Evolutionary conservation across 2,888 invertebrate species (phyloP).

Genomic region (Euspilapteryx auroguttella): DNA sequence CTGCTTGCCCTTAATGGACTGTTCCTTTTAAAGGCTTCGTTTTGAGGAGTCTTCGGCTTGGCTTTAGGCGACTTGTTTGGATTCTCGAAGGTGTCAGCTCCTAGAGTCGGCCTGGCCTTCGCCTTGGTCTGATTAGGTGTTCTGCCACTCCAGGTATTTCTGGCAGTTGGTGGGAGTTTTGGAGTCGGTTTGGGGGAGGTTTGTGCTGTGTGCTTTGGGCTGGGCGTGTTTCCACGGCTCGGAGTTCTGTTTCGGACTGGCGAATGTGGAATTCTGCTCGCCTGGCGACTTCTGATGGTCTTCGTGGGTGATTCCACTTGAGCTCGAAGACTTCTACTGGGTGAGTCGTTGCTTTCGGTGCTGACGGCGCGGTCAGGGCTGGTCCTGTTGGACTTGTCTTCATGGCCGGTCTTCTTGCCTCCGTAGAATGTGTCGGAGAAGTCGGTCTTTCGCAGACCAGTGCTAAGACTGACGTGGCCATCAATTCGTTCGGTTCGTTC

Average conservation of each 20-base stretch:
- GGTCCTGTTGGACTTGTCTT: slow-evolving; percentile 33
- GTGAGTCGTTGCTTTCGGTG: slow-evolving; percentile 38
- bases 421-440: slow-evolving; percentile 65
- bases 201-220: slow-evolving; percentile 37
- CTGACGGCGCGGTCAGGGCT: slow-evolving; percentile 44
- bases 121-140: slow-evolving; percentile 35
- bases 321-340: slow-evolving; percentile 40
- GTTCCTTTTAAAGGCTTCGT: slow-evolving; percentile 53
- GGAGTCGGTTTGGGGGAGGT: slow-evolving; percentile 44
- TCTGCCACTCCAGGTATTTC: slow-evolving; percentile 78
- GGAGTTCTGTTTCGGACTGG: slow-evolving; percentile 36
- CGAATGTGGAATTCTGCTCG: slow-evolving; percentile 47
- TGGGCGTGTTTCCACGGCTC: slow-evolving; percentile 44
- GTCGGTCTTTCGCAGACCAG: slow-evolving; percentile 72
- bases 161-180: slow-evolving; percentile 45
- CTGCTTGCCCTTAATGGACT: slow-evolving; percentile 49
- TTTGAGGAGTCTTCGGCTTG: slow-evolving; percentile 28
- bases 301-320: slow-evolving; percentile 34
- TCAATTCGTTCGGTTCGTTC: slow-evolving; percentile 39
- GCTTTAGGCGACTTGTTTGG: slow-evolving; percentile 67
- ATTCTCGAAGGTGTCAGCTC: slow-evolving; percentile 43
- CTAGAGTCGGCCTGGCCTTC: slow-evolving; percentile 37
- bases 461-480: slow-evolving; percentile 67
- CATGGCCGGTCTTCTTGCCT: slow-evolving; percentile 39
- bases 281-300: slow-evolving; percentile 37